A percentile compares a stretch with the other conserved stretches of the same genome.
Evolutionary conservation across 2,797 vertebrate species (phyloP).

Genomic region (Chaunax sp.): DNA sequence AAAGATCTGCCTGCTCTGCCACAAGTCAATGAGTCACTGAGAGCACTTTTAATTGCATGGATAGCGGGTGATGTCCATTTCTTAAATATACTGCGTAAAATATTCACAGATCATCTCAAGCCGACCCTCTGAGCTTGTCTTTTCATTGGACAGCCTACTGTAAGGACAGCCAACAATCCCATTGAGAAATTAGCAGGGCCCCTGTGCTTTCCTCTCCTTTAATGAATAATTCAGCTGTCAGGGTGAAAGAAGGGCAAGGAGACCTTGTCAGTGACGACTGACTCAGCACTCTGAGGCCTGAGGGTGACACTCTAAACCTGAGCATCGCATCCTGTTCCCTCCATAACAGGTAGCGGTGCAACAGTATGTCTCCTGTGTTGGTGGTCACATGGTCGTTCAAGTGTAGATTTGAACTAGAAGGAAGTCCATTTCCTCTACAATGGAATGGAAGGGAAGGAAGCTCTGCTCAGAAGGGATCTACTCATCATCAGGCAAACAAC

Average conservation of each 20-base stretch:
- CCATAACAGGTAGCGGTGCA: conserved; percentile 42
- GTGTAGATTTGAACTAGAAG: too few relatives aligned
- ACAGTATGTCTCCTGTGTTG: conserved; percentile 30
- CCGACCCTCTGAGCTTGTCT: conserved; percentile 36
- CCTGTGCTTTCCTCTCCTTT: conserved; percentile 71
- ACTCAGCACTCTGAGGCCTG: conserved; percentile 77
- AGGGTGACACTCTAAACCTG: conserved; percentile 75
- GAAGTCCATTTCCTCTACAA: too few relatives aligned
- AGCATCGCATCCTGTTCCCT: conserved; percentile 59
- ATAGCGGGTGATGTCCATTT: conserved; percentile 53
- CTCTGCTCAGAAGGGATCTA: neutral
- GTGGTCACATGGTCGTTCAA: conserved; percentile 25
- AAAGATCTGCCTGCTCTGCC: conserved; percentile 49
- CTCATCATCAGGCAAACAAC: too few relatives aligned
- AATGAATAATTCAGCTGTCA: conserved; percentile 82
- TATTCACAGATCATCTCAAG: conserved; percentile 59
- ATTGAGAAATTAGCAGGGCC: conserved; percentile 82
- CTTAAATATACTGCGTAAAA: conserved; percentile 59
- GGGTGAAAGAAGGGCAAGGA: conserved; percentile 73
- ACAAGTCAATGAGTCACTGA: conserved; percentile 59
- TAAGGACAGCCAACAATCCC: conserved; percentile 81
- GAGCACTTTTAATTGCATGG: conserved; percentile 57
- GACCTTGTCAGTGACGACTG: conserved; percentile 78
- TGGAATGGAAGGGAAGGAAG: conserved; percentile 2
- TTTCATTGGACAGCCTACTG: conserved; percentile 45